Evolutionary conservation across 2,113 vertebrate genomes (phyloP), one percentile per base, ranked within the genome.

Genomic region (Forbesichthys agassizii): DNA sequence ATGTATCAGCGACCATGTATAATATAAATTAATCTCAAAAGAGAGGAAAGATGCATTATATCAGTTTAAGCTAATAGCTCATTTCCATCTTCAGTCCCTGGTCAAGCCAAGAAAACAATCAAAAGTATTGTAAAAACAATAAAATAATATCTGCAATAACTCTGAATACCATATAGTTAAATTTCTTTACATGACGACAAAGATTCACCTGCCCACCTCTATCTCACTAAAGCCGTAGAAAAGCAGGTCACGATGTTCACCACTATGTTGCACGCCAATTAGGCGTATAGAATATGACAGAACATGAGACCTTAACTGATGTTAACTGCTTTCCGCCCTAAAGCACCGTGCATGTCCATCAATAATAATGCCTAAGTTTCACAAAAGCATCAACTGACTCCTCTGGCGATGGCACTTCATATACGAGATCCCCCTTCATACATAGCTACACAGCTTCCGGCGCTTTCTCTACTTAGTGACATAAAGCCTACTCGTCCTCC

Each of bases 311-410:
- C 55, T n/a, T 56, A 5, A 73, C 58, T 16, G 62, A 76, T 79
- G 47, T 84, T 54, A 77, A 77, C 79, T 68, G 51, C 61, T 71
- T 69, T 58, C 73, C 69, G 58, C 61, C 80, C 76, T 36, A 48
- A 56, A 81, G 86, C 42, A 5, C 14, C 1, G 67, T 68, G 71
- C 75, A 58, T 73, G 64, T 84, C 74, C 78, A 77, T 85, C 81
- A 82, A 71, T 79, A 74, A 73, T 84, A 74, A 84, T 58, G 80
- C 63, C 55, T 53, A 64, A 48, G 66, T 68, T 54, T 76, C 71
- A 63, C 72, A 78, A 82, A 84, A 79, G 69, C 20, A 14, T 84
- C 73, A 77, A 73, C 62, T 52, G 56, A 76, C 74, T 74, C 74
- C 71, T 73, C 51, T 76, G 54, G 54, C 61, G 7, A 74, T 66